Conservation (phyloP, 2,113 vertebrate genomes). For the Oreochromis tanganicae region DNA sequence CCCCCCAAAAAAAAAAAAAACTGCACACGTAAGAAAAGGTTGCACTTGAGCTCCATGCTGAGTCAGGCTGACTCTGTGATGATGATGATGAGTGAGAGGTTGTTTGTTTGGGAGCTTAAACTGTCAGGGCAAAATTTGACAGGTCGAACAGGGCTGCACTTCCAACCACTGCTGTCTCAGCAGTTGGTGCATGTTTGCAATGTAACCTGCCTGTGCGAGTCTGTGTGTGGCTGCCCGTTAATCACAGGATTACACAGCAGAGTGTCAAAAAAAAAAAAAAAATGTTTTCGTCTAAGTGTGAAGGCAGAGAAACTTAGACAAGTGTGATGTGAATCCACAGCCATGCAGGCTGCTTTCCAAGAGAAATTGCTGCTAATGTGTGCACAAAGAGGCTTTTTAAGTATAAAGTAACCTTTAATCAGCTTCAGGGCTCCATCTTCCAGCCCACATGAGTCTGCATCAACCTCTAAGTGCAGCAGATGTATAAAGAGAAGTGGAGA, state of each 20-base stretch:
- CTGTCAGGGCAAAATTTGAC: neutral
- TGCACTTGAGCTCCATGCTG: neutral
- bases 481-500: neutral
- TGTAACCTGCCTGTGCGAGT: neutral
- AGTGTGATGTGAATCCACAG: neutral
- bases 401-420: neutral
- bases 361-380: neutral
- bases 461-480: neutral
- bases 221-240: neutral
- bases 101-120: slow-evolving; percentile 20
- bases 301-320: neutral
- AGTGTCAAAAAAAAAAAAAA: neutral
- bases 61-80: neutral
- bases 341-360: neutral
- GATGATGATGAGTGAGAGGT: neutral
- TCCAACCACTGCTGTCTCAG: slow-evolving; percentile 32
- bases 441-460: neutral
- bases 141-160: neutral
- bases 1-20: neutral
- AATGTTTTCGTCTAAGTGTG: neutral
- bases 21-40: neutral
- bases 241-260: neutral
- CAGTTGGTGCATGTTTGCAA: slow-evolving; percentile 9
- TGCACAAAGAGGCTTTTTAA: neutral
- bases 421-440: neutral